These are phyloP conservation scores for Labeo calbasu DNA, from an alignment of 2,797 vertebrate genomes.

Conservation along the genomic window DNA sequence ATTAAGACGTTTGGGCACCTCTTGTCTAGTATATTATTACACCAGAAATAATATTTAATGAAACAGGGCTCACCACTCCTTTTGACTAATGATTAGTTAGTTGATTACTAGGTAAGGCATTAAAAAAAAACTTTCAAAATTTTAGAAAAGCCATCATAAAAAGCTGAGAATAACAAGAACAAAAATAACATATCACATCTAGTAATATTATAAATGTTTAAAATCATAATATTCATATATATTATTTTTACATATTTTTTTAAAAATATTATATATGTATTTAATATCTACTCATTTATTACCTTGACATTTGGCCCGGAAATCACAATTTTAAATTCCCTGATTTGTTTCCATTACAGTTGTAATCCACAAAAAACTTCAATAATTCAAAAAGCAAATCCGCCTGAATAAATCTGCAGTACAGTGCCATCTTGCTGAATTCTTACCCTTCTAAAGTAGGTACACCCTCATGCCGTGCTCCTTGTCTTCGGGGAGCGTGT, in stretches of 20 bases:
- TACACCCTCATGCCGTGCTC: constrained; percentile 89
- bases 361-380: neutral
- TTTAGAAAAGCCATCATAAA: neutral
- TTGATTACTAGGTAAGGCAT: neutral
- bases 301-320: neutral
- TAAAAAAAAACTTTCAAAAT: neutral
- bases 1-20: neutral
- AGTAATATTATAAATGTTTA: no score
- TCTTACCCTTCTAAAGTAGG: constrained; percentile 92
- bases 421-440: neutral
- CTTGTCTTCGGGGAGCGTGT: constrained; percentile 85
- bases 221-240: no score
- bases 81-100: neutral
- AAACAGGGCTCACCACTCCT: neutral
- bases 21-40: neutral
- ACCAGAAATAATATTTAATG: neutral
- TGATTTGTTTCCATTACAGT: neutral
- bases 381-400: neutral
- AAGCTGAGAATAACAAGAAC: neutral
- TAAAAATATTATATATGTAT: no score
- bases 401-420: neutral
- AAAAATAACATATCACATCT: no score
- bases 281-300: neutral
- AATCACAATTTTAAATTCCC: neutral
- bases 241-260: no score